phyloP scores from a whole-genome alignment of 2,113 vertebrate genomes.

The Danio rerio region GRCz12tu NC_133188.1:5941501-5942000 shows the following conservation, averaged over 20 bases:
- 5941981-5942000: too few species aligned
- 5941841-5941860: not conserved
- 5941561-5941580: not conserved
- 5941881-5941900: not conserved
- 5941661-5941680: not conserved
- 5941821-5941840: not conserved
- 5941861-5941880: not conserved
- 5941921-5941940: not conserved
- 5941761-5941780: too few species aligned
- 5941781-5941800: not conserved
- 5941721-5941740: too few species aligned
- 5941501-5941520: too few species aligned
- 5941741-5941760: too few species aligned
- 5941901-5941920: not conserved
- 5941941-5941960: not conserved
- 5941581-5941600: not conserved
- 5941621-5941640: not conserved
- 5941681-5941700: not conserved
- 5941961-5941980: not conserved
- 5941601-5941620: not conserved
- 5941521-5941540: not conserved
- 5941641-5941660: not conserved
- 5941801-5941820: not conserved
- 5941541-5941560: not conserved
- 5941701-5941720: not conserved